Evolutionary conservation across 2,888 invertebrate genomes (phyloP), one percentile per base, ranked within the genome.

Genomic region (Merodon equestris): DNA sequence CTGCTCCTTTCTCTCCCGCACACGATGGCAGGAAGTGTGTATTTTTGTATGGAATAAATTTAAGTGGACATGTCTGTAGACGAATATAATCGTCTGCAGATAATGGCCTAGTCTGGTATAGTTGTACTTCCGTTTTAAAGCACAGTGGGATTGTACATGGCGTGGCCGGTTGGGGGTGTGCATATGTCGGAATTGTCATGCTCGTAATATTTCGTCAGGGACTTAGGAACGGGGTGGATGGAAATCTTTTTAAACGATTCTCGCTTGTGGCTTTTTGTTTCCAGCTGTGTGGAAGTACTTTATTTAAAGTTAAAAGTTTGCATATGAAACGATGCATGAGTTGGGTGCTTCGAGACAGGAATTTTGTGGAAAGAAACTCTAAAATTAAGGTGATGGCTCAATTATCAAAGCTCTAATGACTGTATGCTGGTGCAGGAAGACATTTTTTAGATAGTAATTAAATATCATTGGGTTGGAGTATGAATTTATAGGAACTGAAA

Each of bases 51-150:
- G 57, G 58, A 45, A 45, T 73, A 73, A 66, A 60, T 73, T 64
- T 48, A 38, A 58, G 57, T 45, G 40, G 40, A 53, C 45, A 79
- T 51, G 57, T 67, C 64, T 73, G 79, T 63, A 64, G 79, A 74
- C 74, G 79, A 60, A 68, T 50, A 76, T 71, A 76, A 71, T 74
- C 73, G 79, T 61, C 74, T 79, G 73, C 68, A 79, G 73, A 79
- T 73, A 79, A 79, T 79, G 68, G 79, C 74, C 61, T 72, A 63
- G 67, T 77, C 76, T 67, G 48, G 34, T 66, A 60, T 40, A 40
- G 60, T 15, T 14, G 44, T 61, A 40, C 34, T 56, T 38, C 15
- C 53, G 44, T 54, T 60, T 73, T 42, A 50, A 27, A 71, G 47
- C n/a, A 40, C 12, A 27, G 2, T 14, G 38, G 18, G 60, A 12